Conservation (phyloP, 2,888 invertebrate genomes). For the Patella depressa region DNA sequence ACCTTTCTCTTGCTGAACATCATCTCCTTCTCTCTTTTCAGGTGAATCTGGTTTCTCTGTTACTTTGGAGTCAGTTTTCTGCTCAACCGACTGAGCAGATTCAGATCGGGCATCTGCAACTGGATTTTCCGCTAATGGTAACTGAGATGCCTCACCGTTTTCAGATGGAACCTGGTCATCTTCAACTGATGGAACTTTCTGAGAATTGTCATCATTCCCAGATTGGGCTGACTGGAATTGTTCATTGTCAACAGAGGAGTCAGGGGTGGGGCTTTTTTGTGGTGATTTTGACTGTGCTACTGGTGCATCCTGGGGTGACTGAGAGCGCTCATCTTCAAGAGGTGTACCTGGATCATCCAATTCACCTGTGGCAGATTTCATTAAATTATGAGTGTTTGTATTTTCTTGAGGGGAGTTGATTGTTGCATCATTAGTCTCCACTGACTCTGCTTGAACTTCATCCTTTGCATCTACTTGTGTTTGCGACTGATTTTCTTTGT, state of each 20-base stretch:
- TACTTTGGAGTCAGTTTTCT: neutral
- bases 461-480: slow-evolving; percentile 5
- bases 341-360: neutral
- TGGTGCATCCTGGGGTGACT: neutral
- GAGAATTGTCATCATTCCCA: neutral
- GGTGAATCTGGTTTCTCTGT: neutral
- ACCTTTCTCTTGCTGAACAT: no score
- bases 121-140: neutral
- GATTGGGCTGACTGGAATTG: neutral
- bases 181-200: neutral
- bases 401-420: no score
- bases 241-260: neutral
- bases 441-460: neutral
- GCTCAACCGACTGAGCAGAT: neutral
- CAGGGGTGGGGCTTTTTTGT: no score
- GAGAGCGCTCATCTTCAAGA: neutral
- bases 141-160: neutral
- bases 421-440: no score
- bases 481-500: neutral
- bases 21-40: no score
- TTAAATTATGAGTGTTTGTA: neutral
- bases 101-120: neutral
- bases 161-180: neutral
- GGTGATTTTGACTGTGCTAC: no score
- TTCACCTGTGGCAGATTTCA: neutral